phyloP scores from a whole-genome alignment of 2,113 vertebrate species.

The Pomatostomus ruficeps region DNA sequence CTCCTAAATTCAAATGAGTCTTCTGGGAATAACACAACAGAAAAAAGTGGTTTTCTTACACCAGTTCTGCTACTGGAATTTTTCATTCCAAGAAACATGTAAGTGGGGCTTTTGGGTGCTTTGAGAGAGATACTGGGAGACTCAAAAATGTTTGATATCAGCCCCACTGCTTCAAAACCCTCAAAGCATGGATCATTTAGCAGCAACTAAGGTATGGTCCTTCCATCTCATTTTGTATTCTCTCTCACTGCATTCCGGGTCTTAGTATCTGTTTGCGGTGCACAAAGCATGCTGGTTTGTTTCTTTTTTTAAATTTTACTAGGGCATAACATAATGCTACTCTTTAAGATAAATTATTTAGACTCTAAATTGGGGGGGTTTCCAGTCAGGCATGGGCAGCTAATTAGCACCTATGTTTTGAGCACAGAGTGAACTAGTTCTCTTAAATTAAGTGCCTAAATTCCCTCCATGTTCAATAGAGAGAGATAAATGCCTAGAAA shows the following conservation, averaged over 20 bases:
- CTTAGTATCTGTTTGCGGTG: neutral
- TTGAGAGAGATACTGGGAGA: neutral
- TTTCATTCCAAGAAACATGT: neutral
- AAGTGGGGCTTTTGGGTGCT: neutral
- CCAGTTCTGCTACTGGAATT: too few relatives aligned
- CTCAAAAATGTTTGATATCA: neutral
- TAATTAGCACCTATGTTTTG: conserved; percentile 47
- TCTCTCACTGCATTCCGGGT: neutral
- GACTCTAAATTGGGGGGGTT: neutral
- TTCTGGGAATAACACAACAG: neutral
- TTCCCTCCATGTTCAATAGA: neutral
- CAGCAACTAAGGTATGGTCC: neutral
- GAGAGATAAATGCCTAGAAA: conserved; percentile 26
- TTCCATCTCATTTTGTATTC: accelerated
- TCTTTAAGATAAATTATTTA: neutral
- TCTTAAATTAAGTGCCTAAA: conserved; percentile 24
- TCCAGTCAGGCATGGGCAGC: neutral
- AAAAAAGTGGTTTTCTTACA: neutral
- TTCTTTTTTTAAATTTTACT: neutral
- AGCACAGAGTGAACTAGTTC: conserved; percentile 59
- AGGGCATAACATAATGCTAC: neutral
- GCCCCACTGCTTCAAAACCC: neutral
- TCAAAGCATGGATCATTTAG: neutral
- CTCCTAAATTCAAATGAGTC: neutral
- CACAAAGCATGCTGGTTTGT: neutral